Evolutionary conservation across 2,888 invertebrate species (phyloP).

Genomic region (Thymelicus sylvestris): DNA sequence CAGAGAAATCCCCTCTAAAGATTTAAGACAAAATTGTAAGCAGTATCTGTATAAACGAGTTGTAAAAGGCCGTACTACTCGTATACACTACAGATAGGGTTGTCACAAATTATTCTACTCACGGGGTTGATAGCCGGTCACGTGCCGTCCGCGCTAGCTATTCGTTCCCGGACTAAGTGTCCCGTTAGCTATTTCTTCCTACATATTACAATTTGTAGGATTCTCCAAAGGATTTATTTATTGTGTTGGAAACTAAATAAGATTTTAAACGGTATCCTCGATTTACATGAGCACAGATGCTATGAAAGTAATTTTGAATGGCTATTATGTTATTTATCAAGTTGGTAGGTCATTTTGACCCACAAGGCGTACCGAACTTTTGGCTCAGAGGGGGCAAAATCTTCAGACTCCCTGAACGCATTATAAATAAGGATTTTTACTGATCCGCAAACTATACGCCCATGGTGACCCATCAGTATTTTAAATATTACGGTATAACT

Average conservation of each 20-base stretch:
- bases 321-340: too few relatives aligned
- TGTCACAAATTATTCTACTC: conserved; percentile 12
- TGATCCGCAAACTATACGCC: too few relatives aligned
- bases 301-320: not conserved
- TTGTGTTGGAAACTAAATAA: conserved; percentile 2
- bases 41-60: not conserved
- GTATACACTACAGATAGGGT: not conserved
- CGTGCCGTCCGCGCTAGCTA: conserved; percentile 17
- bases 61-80: not conserved
- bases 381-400: too few relatives aligned
- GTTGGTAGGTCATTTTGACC: too few relatives aligned
- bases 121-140: conserved; percentile 21
- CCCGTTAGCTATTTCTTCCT: conserved; percentile 30
- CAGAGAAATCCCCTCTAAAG: too few relatives aligned
- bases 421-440: too few relatives aligned
- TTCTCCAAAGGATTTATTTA: conserved; percentile 10
- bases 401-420: too few relatives aligned
- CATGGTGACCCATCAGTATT: too few relatives aligned
- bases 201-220: conserved; percentile 29
- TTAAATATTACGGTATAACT: too few relatives aligned
- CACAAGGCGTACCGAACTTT: too few relatives aligned
- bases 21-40: not conserved
- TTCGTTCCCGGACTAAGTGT: conserved; percentile 25
- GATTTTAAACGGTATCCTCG: not conserved
- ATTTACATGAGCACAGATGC: not conserved